Evolutionary conservation across 2,888 invertebrate genomes (phyloP).

Genomic region (Ctena decussata): DNA sequence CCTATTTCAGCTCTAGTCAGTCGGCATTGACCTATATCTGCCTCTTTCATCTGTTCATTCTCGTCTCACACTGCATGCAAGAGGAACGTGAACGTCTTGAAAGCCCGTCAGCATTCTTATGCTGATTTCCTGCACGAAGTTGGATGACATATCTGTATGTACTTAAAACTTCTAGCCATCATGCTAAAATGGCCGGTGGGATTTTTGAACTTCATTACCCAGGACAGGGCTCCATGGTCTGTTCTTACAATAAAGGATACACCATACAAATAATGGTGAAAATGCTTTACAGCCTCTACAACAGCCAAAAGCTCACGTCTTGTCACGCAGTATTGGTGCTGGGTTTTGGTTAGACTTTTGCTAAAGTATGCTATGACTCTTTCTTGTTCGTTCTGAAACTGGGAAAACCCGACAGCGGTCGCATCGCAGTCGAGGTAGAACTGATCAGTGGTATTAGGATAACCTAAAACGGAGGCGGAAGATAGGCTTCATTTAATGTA

Average conservation of each 20-base stretch:
- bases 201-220: constrained; percentile 50
- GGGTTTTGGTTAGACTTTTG: constrained; percentile 31
- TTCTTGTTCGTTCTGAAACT: constrained; percentile 37
- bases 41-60: background rate
- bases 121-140: constrained; percentile 2
- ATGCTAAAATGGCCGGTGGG: constrained; percentile 34
- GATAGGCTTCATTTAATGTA: constrained; percentile 22
- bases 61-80: constrained; percentile 24
- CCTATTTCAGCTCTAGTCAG: too few relatives aligned
- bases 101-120: constrained; percentile 36
- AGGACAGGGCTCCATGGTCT: constrained; percentile 59
- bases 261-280: constrained; percentile 63
- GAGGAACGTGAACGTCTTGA: constrained; percentile 29
- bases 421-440: constrained; percentile 58
- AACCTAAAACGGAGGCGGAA: constrained; percentile 26
- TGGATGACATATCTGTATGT: constrained; percentile 33
- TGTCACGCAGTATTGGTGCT: constrained; percentile 53
- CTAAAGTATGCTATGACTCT: constrained; percentile 51
- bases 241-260: constrained; percentile 29
- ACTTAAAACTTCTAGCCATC: constrained; percentile 23
- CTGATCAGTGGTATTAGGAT: constrained; percentile 21
- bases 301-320: constrained; percentile 58
- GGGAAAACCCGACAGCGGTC: constrained; percentile 37
- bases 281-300: constrained; percentile 41
- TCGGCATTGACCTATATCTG: too few relatives aligned